phyloP scores from a whole-genome alignment of 2,888 invertebrate species.

The Dasypogon diadema region DNA sequence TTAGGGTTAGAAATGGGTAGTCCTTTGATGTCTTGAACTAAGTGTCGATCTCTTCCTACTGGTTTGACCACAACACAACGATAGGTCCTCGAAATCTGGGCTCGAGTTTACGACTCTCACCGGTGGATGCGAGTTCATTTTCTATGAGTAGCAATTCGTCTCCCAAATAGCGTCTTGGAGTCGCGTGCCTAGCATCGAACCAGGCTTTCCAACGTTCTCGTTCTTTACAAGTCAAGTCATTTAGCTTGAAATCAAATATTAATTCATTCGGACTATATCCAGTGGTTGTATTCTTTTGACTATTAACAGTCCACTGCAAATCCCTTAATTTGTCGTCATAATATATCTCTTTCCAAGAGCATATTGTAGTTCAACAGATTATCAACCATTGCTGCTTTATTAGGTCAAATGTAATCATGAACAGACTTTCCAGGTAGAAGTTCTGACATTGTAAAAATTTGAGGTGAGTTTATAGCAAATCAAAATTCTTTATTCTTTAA shows the following conservation, averaged over 20 bases:
- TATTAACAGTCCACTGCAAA: too few relatives aligned
- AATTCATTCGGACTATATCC: neutral
- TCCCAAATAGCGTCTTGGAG: neutral
- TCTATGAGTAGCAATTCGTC: constrained; percentile 11
- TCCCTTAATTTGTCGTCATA: neutral
- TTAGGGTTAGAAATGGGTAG: constrained; percentile 54
- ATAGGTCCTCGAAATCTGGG: constrained; percentile 59
- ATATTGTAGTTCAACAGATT: too few relatives aligned
- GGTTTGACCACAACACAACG: constrained; percentile 57
- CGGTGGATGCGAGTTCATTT: constrained; percentile 9
- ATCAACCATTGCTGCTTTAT: too few relatives aligned
- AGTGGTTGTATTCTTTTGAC: neutral
- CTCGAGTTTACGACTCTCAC: constrained; percentile 27
- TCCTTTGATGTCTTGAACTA: constrained; percentile 57
- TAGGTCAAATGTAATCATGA: too few relatives aligned
- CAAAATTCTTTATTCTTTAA: too few relatives aligned
- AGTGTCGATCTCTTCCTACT: constrained; percentile 58
- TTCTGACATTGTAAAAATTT: too few relatives aligned
- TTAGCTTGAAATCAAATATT: too few relatives aligned
- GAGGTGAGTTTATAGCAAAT: too few relatives aligned
- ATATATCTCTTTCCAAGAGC: too few relatives aligned
- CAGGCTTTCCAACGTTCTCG: constrained; percentile 1
- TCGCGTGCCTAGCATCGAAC: constrained; percentile 15
- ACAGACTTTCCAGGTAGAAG: too few relatives aligned
- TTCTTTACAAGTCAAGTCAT: neutral